These are phyloP conservation scores for Buphagus erythrorhynchus DNA, from an alignment of 2,797 vertebrate genomes.

Conservation along the genomic window DNA sequence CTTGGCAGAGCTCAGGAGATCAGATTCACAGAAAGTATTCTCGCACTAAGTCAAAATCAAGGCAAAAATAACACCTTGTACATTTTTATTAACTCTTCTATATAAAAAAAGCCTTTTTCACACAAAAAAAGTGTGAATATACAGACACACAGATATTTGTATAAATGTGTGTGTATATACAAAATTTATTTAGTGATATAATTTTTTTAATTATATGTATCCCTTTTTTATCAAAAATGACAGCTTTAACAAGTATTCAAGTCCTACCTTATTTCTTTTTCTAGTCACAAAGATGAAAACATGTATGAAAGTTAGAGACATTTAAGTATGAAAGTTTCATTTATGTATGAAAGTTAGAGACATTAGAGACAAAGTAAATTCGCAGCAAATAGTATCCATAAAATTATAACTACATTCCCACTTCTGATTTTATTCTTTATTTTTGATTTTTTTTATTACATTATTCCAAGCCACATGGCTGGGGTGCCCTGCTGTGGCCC, in stretches of 20 bases:
- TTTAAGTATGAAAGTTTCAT: not conserved
- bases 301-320: accelerated
- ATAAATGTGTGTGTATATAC: not conserved
- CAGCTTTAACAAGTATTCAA: not conserved
- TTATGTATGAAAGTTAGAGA: accelerated
- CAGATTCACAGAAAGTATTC: not conserved
- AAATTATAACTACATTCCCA: not conserved
- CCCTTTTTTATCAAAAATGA: not conserved
- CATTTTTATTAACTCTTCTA: not conserved
- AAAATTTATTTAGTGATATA: not conserved
- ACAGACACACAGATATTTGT: not conserved
- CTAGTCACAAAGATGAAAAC: not conserved
- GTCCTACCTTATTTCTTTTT: not conserved
- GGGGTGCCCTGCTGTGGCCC: accelerated
- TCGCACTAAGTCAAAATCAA: not conserved
- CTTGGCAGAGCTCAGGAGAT: not conserved
- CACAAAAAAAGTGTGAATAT: not conserved
- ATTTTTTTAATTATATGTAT: not conserved
- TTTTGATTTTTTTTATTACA: not conserved
- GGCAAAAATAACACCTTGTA: not conserved
- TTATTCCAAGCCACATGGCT: accelerated
- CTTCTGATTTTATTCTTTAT: not conserved
- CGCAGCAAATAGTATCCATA: not conserved
- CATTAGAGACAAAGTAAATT: not conserved
- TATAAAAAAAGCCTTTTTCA: not conserved